Evolutionary conservation across 2,888 invertebrate species (phyloP), one percentile per base, ranked within the genome.

Genomic region (Caenorhabditis sinica): DNA sequence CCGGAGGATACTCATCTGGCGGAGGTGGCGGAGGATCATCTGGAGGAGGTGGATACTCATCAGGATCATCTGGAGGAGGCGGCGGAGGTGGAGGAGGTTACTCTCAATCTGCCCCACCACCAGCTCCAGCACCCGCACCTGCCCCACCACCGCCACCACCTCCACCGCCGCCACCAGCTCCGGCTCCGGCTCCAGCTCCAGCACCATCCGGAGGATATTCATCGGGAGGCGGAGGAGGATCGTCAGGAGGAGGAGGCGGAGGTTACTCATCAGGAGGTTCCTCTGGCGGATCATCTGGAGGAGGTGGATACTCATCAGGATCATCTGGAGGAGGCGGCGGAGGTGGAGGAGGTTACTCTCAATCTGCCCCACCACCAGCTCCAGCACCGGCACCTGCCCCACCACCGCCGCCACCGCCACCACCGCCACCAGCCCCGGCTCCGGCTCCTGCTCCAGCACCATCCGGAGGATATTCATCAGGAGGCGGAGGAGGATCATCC

Each of bases 71-170:
- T 13, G 33, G 53, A 25, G 40, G 36, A 33, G 68, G 68, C n/a
- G n/a, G n/a, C n/a, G n/a, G n/a, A 36, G 68, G 68, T n/a, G 68
- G 68, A 9, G 68, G 68, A 23, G 61, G 73, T 36, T 73, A 61
- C 43, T 51, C 69, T 11, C n/a, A n/a, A n/a, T 51, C 68, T 36
- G n/a, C 53, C 6, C 60, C 53, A 53, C 20, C 53, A 17, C 53
- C 53, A 53, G 9, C 53, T 9, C 53, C 61, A 33, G 33, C 61
- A n/a, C 61, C 61, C 28, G 61, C 61, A 13, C 61, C 61, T 11
- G 61, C 61, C 33, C 61, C 61, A 61, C 33, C 61, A 13, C 61
- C 36, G 33, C 17, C 36, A n/a, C n/a, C n/a, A n/a, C n/a, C n/a
- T n/a, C n/a, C n/a, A n/a, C n/a, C n/a, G n/a, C n/a, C n/a, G n/a